Conservation (phyloP, 1,140 invertebrate genomes). For the Charaxes varanes region DNA sequence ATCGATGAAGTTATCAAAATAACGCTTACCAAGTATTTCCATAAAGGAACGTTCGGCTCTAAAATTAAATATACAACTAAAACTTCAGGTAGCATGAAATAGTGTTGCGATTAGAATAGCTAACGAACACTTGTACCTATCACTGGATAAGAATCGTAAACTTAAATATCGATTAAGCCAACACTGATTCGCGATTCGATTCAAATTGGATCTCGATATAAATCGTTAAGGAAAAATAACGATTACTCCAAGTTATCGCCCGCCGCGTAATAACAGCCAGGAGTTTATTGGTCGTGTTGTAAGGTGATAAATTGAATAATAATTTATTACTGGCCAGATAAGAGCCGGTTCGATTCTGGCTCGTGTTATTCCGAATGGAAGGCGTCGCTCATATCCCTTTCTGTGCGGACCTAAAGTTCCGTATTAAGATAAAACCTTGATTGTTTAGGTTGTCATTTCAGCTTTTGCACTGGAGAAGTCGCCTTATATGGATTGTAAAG, state of each 20-base stretch:
- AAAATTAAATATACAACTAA: too few species aligned
- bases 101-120: neutral
- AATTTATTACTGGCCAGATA: slow-evolving; percentile 65
- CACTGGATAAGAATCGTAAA: slow-evolving; percentile 1
- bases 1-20: too few species aligned
- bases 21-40: too few species aligned
- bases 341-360: slow-evolving; percentile 38
- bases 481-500: too few species aligned
- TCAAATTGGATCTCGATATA: slow-evolving; percentile 14
- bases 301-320: slow-evolving; percentile 69
- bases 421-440: too few species aligned
- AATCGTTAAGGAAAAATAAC: slow-evolving; percentile 28
- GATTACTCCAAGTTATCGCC: slow-evolving; percentile 51
- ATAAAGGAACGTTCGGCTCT: too few species aligned
- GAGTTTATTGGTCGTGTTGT: slow-evolving; percentile 57
- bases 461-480: too few species aligned
- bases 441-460: too few species aligned
- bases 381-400: too few species aligned
- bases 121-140: slow-evolving; percentile 4
- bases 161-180: slow-evolving; percentile 6
- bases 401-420: too few species aligned
- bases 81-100: too few species aligned
- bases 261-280: slow-evolving; percentile 59
- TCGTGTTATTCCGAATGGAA: slow-evolving; percentile 45
- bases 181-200: slow-evolving; percentile 13